Conservation (phyloP, 2,797 vertebrate species). For the Neomorphus geoffroyi region DNA sequence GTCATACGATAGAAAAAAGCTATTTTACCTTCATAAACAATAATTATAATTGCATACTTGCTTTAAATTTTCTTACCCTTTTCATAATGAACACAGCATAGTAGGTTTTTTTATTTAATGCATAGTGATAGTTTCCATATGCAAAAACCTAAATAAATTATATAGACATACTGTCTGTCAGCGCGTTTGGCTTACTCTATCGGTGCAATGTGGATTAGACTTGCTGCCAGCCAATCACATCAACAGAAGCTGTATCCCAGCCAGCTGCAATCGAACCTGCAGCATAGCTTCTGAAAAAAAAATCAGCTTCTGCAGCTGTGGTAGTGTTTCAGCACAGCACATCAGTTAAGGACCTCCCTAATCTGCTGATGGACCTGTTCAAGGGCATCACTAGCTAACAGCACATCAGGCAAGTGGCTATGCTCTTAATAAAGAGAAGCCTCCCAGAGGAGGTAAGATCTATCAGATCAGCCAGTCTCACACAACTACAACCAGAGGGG, state of each 20-base stretch:
- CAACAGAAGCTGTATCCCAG: not conserved
- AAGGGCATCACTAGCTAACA: not conserved
- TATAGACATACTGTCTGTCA: not conserved
- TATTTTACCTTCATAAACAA: not conserved
- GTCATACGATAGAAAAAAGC: not conserved
- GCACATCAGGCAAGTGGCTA: not conserved
- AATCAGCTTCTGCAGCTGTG: not conserved
- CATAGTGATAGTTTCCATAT: not conserved
- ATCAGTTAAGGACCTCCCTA: not conserved
- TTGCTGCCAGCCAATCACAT: not conserved
- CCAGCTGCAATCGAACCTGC: constrained; percentile 26
- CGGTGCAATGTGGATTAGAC: not conserved
- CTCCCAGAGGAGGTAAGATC: not conserved
- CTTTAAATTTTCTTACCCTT: not conserved
- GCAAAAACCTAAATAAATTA: not conserved
- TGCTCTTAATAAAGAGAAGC: constrained; percentile 29
- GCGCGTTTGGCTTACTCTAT: not conserved
- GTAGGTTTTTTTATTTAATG: not conserved
- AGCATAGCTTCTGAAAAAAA: not conserved
- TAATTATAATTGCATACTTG: not conserved
- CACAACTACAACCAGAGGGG: not conserved
- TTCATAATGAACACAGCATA: not conserved
- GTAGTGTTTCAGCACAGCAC: not conserved
- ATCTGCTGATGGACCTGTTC: not conserved
- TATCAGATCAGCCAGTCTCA: constrained; percentile 29